These are phyloP conservation scores for Ahaetulla prasina DNA, from an alignment of 2,113 vertebrate genomes.

Conservation along the genomic window DNA sequence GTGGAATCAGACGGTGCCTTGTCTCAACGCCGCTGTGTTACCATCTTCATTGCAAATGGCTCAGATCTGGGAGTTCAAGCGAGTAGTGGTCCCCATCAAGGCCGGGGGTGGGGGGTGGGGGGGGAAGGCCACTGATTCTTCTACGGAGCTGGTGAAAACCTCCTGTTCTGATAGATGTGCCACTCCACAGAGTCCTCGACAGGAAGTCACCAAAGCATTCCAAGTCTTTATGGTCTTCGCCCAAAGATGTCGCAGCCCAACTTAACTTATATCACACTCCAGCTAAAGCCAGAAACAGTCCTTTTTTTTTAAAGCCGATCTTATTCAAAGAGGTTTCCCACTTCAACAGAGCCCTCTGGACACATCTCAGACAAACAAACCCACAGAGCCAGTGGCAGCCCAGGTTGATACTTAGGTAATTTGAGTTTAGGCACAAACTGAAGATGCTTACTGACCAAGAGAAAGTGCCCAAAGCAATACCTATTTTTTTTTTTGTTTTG, in stretches of 20 bases:
- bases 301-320: neutral
- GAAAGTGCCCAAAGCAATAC: neutral
- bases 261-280: neutral
- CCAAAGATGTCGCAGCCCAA: neutral
- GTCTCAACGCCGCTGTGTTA: neutral
- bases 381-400: neutral
- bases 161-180: neutral
- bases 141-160: neutral
- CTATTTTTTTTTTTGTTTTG: conserved; percentile 1
- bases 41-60: neutral
- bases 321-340: neutral
- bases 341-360: neutral
- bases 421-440: conserved; percentile 51
- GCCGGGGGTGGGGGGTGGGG: neutral
- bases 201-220: neutral
- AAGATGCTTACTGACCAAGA: conserved; percentile 45
- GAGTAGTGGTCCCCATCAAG: neutral
- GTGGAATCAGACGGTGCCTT: neutral
- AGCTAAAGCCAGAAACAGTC: neutral
- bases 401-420: conserved; percentile 3
- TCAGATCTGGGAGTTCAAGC: neutral
- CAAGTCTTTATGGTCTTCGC: neutral
- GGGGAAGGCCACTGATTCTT: neutral
- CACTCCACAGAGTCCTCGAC: neutral
- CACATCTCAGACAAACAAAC: neutral